These are phyloP conservation scores for Sitodiplosis mosellana DNA, from an alignment of 1,140 invertebrate species.

Conservation along the genomic window DNA sequence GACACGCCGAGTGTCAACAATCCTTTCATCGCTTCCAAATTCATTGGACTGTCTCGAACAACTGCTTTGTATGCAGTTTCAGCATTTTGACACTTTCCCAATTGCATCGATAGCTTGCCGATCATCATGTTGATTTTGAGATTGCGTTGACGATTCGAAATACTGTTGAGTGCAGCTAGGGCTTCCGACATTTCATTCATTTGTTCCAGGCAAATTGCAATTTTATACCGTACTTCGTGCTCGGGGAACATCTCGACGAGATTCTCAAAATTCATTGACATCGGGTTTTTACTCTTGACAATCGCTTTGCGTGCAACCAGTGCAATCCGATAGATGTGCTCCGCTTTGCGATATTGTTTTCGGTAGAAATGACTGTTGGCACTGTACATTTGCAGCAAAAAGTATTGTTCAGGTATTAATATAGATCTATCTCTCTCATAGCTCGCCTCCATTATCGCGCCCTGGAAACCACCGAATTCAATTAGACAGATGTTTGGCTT, in stretches of 20 bases:
- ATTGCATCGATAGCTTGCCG: slow-evolving; percentile 46
- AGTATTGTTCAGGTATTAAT: background rate
- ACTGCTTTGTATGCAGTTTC: slow-evolving; percentile 58
- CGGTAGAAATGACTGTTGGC: background rate
- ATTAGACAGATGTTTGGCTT: too few species aligned
- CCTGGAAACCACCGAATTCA: too few species aligned
- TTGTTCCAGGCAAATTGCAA: slow-evolving; percentile 45
- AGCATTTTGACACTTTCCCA: slow-evolving; percentile 39
- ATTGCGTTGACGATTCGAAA: slow-evolving; percentile 46
- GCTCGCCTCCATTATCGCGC: too few species aligned
- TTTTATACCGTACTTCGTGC: slow-evolving; percentile 49
- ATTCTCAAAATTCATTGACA: slow-evolving; percentile 6
- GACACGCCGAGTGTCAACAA: slow-evolving; percentile 48
- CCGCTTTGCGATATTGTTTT: background rate
- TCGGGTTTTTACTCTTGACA: background rate
- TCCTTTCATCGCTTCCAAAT: slow-evolving; percentile 47
- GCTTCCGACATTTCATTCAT: slow-evolving; percentile 29
- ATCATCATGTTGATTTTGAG: slow-evolving; percentile 52
- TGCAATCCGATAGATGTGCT: background rate
- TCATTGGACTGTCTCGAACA: slow-evolving; percentile 52
- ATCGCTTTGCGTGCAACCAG: background rate
- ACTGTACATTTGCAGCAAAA: background rate
- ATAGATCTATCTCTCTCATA: too few species aligned
- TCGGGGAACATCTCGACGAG: slow-evolving; percentile 28
- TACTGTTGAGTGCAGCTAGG: slow-evolving; percentile 41